Evolutionary conservation across 2,888 invertebrate genomes (phyloP), one percentile per base, ranked within the genome.

Genomic region (Dryobotodes eremita): DNA sequence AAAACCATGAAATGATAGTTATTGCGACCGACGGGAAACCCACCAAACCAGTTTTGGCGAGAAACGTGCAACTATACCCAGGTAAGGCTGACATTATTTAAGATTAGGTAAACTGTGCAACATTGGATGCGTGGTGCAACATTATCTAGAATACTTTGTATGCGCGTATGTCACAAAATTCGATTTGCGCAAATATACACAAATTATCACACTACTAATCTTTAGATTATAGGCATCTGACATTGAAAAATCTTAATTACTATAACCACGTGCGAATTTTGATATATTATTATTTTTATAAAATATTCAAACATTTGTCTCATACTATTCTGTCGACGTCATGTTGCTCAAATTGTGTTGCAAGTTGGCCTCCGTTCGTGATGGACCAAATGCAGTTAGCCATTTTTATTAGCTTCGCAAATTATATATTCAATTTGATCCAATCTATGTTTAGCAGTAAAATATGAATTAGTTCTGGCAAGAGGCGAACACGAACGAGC

Each of bases 1-100:
- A 97, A 74, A 90, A 93, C 10, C 97, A 97, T 88, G 94, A 93
- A n/a, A 89, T 97, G 91, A 93, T 93, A 20, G 93, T 97, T 36
- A 97, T 97, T 75, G 96, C 97, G 2, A 93, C 94, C 1, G 97
- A 97, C 83, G 97, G 97, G 1, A 94, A 93, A 87, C 94, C 97
- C 0, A 95, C 97, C 6, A 94, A 95, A 88, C 97, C 97, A 3
- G 92, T 94, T 13, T 82, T 89, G 0, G 94, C 96, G 11, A 91
- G 93, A 80, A 93, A 91, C 57, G 94, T 97, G 50, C 92, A 94
- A 73, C 89, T 97, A 1, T 95, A 96, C 84, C 96, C 97, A 93
- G 97, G 97, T 97, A 95, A 88, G 74, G n/a, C 72, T 53, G 59
- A 15, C n/a, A 57, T 77, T 74, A 64, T 64, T 74, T 68, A n/a